These are phyloP conservation scores for Amphipoea lucens DNA, from an alignment of 2,888 invertebrate species.

Conservation along the genomic window DNA sequence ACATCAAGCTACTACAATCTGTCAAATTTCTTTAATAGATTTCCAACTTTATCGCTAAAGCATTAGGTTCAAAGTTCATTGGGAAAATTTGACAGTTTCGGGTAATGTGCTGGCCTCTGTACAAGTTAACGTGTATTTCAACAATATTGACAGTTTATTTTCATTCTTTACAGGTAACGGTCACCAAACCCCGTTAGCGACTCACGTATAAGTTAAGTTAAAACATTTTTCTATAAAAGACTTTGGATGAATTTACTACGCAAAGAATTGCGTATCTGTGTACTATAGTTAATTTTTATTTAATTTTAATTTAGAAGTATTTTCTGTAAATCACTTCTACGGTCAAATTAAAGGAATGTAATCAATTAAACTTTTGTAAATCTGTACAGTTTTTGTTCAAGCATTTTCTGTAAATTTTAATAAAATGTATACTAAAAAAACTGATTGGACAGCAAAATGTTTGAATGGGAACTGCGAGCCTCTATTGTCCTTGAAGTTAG, in stretches of 20 bases:
- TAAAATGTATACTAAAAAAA: slow-evolving; percentile 60
- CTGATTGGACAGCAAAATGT: slow-evolving; percentile 46
- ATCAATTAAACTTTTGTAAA: slow-evolving; percentile 62
- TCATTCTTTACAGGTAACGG: slow-evolving; percentile 83
- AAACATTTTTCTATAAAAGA: slow-evolving; percentile 66
- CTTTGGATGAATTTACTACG: slow-evolving; percentile 69
- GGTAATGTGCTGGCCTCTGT: no score
- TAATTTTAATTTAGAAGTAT: slow-evolving; percentile 60
- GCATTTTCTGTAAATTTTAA: slow-evolving; percentile 53
- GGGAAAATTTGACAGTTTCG: no score
- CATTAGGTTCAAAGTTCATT: no score
- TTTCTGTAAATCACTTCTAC: slow-evolving; percentile 52
- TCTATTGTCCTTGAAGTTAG: slow-evolving; percentile 57
- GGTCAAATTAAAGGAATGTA: slow-evolving; percentile 64
- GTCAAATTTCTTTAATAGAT: no score
- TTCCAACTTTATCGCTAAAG: no score
- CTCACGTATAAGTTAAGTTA: slow-evolving; percentile 90
- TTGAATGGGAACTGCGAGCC: slow-evolving; percentile 38
- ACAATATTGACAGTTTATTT: background rate
- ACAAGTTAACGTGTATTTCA: background rate
- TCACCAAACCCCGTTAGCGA: slow-evolving; percentile 89
- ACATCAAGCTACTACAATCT: no score
- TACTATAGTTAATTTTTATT: slow-evolving; percentile 51
- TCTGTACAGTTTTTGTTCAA: slow-evolving; percentile 36
- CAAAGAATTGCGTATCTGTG: slow-evolving; percentile 52